Percentiles rank a stretch among this genome's conserved stretches.
These are phyloP conservation scores for Hyposoter dolosus DNA, from an alignment of 2,888 invertebrate genomes.

Conservation along the genomic window DNA sequence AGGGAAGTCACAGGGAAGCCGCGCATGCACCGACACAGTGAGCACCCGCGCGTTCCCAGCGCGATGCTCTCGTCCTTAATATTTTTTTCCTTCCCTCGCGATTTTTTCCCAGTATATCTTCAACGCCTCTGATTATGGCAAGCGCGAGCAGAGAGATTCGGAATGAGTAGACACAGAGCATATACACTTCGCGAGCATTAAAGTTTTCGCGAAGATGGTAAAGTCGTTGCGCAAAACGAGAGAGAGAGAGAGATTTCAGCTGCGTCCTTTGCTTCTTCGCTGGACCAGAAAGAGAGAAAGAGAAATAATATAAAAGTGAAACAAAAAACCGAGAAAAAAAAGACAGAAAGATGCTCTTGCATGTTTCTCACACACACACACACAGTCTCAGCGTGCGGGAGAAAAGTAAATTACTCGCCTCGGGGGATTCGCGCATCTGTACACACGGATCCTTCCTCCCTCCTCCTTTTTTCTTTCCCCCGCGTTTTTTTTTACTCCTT, in stretches of 20 bases:
- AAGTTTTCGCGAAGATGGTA: conserved; percentile 53
- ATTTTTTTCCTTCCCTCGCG: conserved; percentile 24
- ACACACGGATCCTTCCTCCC: conserved; percentile 46
- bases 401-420: conserved; percentile 58
- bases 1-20: conserved; percentile 52
- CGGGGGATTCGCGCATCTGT: conserved; percentile 49
- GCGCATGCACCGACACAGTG: conserved; percentile 48
- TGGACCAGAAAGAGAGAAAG: conserved; percentile 28
- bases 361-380: conserved; percentile 20
- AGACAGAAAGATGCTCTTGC: conserved; percentile 7
- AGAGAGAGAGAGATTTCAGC: conserved; percentile 50
- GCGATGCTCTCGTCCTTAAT: conserved; percentile 13
- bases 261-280: conserved; percentile 18
- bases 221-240: conserved; percentile 49
- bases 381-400: conserved; percentile 37
- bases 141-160: conserved; percentile 9
- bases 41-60: conserved; percentile 54
- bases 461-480: conserved; percentile 17
- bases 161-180: conserved; percentile 24
- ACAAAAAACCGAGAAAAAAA: background rate
- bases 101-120: background rate
- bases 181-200: conserved; percentile 46
- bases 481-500: conserved; percentile 2
- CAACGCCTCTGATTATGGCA: conserved; percentile 54
- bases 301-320: background rate